Evolutionary conservation across 2,888 invertebrate species (phyloP), one percentile per base, ranked within the genome.

Genomic region (Branchellion lobata): DNA sequence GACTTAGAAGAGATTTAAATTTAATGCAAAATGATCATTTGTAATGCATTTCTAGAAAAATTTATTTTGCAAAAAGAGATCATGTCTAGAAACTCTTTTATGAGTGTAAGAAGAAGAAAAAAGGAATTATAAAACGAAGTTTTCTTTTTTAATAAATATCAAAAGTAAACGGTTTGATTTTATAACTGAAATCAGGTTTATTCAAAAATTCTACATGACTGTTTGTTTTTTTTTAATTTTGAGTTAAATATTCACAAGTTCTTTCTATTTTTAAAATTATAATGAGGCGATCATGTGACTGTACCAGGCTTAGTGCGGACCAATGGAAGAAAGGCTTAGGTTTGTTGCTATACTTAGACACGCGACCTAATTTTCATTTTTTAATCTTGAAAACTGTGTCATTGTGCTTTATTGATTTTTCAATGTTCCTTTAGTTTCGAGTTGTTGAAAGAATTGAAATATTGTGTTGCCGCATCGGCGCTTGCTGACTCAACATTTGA

Each of bases 231-330:
- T n/a, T n/a, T n/a, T n/a, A n/a, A n/a, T n/a, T n/a, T n/a, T n/a
- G n/a, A n/a, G n/a, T 40, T 40, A 40, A 40, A 14, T 40, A 40
- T 40, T 5, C 40, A 40, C 40, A 40, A 40, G 40, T 40, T 8
- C 40, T 40, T 40, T 40, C 40, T 40, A 40, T 40, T 40, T 40
- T 40, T 40, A 40, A 57, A 57, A 57, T 57, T 8, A 8, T 57
- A n/a, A 57, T 57, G 61, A 57, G 61, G 61, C n/a, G 61, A 57
- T 18, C 61, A 57, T n/a, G 61, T 57, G 61, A 57, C 61, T 18
- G 21, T 57, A 57, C 61, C 61, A 57, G 61, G 61, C 61, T 14
- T 57, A 24, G 61, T 18, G 3, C 21, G 47, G 21, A 57, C 61
- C 61, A 57, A 57, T 57, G 3, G 61, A 8, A n/a, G 3, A 5